Evolutionary conservation across 1,140 invertebrate species (phyloP).

Genomic region (Rhopalosiphum maidis): DNA sequence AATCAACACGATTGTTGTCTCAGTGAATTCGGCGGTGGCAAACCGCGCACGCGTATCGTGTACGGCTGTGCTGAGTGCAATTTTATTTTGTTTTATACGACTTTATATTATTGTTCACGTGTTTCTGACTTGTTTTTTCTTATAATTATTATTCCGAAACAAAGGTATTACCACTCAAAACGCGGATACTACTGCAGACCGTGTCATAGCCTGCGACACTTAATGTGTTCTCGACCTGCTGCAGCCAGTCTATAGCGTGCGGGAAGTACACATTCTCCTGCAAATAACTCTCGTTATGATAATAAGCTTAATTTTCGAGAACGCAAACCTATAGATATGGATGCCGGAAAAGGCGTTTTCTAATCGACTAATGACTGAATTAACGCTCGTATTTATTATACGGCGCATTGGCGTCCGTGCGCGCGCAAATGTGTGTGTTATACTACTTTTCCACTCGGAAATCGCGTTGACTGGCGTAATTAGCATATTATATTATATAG

Average conservation of each 20-base stretch:
- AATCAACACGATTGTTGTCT: not conserved
- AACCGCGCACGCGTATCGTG: not conserved
- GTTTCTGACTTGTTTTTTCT: no score
- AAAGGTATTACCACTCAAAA: not conserved
- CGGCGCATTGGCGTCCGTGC: not conserved
- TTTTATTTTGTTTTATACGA: no score
- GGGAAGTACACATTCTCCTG: not conserved
- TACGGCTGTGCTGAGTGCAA: no score
- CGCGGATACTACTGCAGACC: not conserved
- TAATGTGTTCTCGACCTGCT: not conserved
- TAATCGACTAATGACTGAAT: constrained; percentile 16
- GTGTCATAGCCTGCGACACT: not conserved
- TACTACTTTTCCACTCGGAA: not conserved
- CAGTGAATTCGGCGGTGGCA: not conserved
- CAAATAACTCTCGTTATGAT: constrained; percentile 13
- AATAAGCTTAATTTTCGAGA: constrained; percentile 1
- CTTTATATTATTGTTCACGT: no score
- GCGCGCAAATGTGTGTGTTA: not conserved
- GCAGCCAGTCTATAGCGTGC: not conserved
- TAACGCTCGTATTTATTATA: not conserved
- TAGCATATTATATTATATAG: constrained; percentile 14
- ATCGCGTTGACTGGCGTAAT: constrained; percentile 42
- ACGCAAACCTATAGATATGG: constrained; percentile 1
- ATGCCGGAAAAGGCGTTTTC: constrained; percentile 10
- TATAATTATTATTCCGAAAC: no score